Conservation (phyloP, 2,888 invertebrate species). For the Brachypalpus laphriformis region DNA sequence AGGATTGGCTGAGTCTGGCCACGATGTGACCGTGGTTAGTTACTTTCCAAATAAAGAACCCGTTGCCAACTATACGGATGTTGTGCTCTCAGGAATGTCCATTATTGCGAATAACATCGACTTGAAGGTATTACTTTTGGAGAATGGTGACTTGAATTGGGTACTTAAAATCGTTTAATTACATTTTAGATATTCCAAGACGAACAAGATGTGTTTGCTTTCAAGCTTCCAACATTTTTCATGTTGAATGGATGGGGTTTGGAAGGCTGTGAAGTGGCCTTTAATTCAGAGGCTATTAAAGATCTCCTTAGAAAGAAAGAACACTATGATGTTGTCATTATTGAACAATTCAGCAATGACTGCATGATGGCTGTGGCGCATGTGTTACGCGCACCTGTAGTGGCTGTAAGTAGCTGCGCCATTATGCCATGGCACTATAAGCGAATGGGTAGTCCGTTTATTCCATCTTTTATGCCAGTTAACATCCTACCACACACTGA, state of each 20-base stretch:
- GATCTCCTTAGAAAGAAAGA: conserved; percentile 78
- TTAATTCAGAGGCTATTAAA: conserved; percentile 77
- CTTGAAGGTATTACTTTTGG: conserved; percentile 75
- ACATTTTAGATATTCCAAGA: conserved; percentile 61
- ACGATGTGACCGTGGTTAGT: conserved; percentile 82
- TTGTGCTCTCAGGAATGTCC: conserved; percentile 77
- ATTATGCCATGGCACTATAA: conserved; percentile 85
- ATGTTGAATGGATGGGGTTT: conserved; percentile 78
- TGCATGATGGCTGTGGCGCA: conserved; percentile 87
- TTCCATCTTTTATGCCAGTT: conserved; percentile 84
- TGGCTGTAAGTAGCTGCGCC: conserved; percentile 85
- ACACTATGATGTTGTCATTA: conserved; percentile 86
- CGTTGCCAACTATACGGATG: conserved; percentile 78
- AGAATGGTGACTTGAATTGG: neutral
- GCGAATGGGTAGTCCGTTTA: conserved; percentile 84
- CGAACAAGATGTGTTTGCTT: conserved; percentile 71
- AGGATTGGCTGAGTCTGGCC: conserved; percentile 81
- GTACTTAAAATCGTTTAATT: neutral
- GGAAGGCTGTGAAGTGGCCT: conserved; percentile 76
- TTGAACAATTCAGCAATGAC: conserved; percentile 88
- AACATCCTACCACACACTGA: conserved; percentile 83
- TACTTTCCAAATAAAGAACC: conserved; percentile 81
- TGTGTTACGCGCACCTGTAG: conserved; percentile 85
- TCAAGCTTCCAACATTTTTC: conserved; percentile 78
- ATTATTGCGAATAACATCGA: conserved; percentile 78